Conservation (phyloP, 2,113 vertebrate species). For the Cromileptes altivelis region DNA sequence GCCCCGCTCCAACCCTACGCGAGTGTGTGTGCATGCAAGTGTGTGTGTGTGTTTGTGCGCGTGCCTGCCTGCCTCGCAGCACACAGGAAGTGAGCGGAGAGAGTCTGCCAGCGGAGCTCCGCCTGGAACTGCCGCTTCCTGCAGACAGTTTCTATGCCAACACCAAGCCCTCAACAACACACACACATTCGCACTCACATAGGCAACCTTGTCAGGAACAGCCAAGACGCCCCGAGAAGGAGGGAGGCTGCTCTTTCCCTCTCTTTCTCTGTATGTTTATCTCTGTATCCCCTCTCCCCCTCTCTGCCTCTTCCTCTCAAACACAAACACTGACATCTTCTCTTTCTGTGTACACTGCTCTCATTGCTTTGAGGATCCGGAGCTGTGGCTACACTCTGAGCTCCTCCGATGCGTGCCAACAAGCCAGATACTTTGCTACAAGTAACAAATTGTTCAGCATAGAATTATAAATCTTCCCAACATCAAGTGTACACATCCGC, state of each 20-base stretch:
- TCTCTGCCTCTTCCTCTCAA: constrained; percentile 58
- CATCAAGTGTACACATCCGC: constrained; percentile 19
- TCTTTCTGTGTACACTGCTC: constrained; percentile 40
- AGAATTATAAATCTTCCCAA: constrained; percentile 38
- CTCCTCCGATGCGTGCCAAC: constrained; percentile 57
- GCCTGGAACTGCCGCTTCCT: constrained; percentile 87
- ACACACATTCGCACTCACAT: constrained; percentile 23
- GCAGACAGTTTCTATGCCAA: constrained; percentile 85
- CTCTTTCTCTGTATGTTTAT: constrained; percentile 65
- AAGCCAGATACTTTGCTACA: constrained; percentile 49
- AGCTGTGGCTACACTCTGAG: constrained; percentile 37
- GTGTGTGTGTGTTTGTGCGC: constrained; percentile 45
- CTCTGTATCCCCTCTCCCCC: constrained; percentile 63
- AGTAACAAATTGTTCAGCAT: constrained; percentile 54
- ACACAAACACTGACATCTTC: constrained; percentile 73
- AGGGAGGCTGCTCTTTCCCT: constrained; percentile 65
- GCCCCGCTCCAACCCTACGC: constrained; percentile 83
- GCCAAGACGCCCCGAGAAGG: constrained; percentile 44
- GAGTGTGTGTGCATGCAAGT: constrained; percentile 50
- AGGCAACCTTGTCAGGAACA: constrained; percentile 53
- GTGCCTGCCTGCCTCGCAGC: constrained; percentile 64
- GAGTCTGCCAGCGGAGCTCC: constrained; percentile 85
- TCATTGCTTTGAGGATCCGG: constrained; percentile 58
- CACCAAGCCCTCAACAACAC: constrained; percentile 56
- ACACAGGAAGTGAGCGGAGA: constrained; percentile 87